phyloP scores from a whole-genome alignment of 2,888 invertebrate genomes.

The Tipula helvola region DNA sequence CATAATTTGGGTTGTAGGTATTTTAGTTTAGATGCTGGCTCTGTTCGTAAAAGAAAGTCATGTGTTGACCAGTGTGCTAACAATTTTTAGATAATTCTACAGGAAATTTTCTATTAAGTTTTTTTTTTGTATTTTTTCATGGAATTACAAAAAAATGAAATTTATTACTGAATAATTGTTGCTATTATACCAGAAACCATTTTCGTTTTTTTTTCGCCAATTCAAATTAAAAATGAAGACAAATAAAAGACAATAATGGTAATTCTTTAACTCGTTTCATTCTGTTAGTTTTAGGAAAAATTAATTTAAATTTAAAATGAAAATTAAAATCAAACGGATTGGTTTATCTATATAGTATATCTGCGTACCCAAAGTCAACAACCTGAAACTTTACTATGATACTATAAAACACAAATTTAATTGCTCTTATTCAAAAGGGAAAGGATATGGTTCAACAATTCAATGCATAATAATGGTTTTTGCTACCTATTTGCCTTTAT shows the following conservation, averaged over 20 bases:
- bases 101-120: neutral
- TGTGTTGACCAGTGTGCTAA: neutral
- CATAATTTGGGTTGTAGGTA: too few species aligned
- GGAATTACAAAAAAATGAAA: neutral
- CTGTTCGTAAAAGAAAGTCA: too few species aligned
- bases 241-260: neutral
- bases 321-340: neutral
- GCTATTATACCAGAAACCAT: neutral
- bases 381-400: neutral
- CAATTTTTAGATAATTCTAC: neutral
- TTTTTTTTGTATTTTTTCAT: neutral
- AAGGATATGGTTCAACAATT: neutral
- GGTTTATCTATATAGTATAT: too few species aligned
- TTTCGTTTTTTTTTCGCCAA: neutral
- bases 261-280: neutral
- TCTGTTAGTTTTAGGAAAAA: neutral
- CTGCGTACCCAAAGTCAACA: neutral
- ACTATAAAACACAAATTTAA: neutral
- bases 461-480: neutral
- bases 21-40: too few species aligned
- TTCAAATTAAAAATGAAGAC: neutral
- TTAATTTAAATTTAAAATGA: neutral
- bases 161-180: neutral
- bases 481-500: neutral
- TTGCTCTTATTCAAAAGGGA: neutral